phyloP scores from a whole-genome alignment of 2,888 invertebrate species.

The Oligia fasciuncula region DNA sequence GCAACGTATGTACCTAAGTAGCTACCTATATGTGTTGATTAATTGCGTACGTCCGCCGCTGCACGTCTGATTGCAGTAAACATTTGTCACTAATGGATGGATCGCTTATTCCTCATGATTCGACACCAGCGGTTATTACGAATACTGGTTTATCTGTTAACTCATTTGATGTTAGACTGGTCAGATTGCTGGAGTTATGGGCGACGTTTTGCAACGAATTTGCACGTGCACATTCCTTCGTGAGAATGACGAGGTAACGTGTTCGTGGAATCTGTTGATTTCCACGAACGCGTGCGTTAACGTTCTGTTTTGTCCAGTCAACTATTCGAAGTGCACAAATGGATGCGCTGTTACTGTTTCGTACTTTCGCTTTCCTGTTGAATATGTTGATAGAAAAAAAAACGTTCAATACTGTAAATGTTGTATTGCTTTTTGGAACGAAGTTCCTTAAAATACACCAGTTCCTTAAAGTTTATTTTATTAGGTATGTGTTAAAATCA shows the following conservation, averaged over 20 bases:
- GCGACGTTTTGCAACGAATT: slow-evolving; percentile 12
- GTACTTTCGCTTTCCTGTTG: neutral
- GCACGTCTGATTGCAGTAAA: slow-evolving; percentile 80
- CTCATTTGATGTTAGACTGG: slow-evolving; percentile 56
- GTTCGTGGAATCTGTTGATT: neutral
- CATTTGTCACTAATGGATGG: slow-evolving; percentile 84
- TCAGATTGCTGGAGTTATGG: slow-evolving; percentile 32
- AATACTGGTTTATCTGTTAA: slow-evolving; percentile 62
- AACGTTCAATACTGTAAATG: neutral
- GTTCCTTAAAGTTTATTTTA: neutral
- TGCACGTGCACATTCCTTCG: neutral
- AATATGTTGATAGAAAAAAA: neutral
- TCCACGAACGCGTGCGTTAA: neutral
- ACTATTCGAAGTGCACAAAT: neutral
- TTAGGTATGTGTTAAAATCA: too few relatives aligned
- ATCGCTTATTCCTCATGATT: slow-evolving; percentile 73
- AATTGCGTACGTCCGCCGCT: slow-evolving; percentile 73
- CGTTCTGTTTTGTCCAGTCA: neutral
- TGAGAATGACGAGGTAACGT: too few relatives aligned
- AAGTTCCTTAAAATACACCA: too few relatives aligned
- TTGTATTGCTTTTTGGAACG: neutral
- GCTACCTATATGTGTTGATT: slow-evolving; percentile 73
- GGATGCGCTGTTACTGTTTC: neutral
- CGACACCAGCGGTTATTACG: slow-evolving; percentile 65
- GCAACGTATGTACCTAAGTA: slow-evolving; percentile 44